These are phyloP conservation scores for Probaryconus sp. DNA, from an alignment of 1,140 invertebrate species.

Conservation along the genomic window DNA sequence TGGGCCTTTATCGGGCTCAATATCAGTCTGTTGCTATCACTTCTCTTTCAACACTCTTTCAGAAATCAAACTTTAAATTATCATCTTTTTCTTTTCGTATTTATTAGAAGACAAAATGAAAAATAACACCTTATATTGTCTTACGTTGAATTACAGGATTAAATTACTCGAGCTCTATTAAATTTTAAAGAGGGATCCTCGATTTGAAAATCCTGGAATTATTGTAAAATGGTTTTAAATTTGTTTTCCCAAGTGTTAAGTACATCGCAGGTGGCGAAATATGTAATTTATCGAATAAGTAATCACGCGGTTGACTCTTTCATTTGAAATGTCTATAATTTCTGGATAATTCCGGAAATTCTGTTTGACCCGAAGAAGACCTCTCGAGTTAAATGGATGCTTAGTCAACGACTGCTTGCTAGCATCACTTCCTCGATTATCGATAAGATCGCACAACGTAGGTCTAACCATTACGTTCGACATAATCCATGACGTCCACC, in stretches of 20 bases:
- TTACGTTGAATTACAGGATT: too few species aligned
- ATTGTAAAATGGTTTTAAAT: too few species aligned
- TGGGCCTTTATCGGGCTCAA: conserved; percentile 33
- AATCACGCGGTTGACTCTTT: neutral
- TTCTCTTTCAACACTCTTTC: conserved; percentile 7
- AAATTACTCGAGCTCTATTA: too few species aligned
- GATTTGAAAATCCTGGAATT: too few species aligned
- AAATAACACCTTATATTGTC: too few species aligned
- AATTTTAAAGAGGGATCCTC: too few species aligned
- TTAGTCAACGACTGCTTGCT: conserved; percentile 51
- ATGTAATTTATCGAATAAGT: neutral
- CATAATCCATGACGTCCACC: conserved; percentile 37
- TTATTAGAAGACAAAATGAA: too few species aligned
- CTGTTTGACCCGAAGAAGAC: conserved; percentile 16
- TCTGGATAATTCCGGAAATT: conserved; percentile 7
- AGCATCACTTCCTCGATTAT: conserved; percentile 64
- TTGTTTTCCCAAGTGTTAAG: too few species aligned
- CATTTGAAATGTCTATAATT: neutral
- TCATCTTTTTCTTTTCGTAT: neutral
- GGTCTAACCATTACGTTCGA: conserved; percentile 40
- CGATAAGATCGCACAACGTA: conserved; percentile 64
- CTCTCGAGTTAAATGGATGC: conserved; percentile 26
- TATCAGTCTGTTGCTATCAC: conserved; percentile 21
- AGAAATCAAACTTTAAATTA: neutral
- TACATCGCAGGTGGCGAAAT: neutral